These are phyloP conservation scores for Tachycineta bicolor DNA, from an alignment of 2,113 vertebrate species.

Conservation along the genomic window DNA sequence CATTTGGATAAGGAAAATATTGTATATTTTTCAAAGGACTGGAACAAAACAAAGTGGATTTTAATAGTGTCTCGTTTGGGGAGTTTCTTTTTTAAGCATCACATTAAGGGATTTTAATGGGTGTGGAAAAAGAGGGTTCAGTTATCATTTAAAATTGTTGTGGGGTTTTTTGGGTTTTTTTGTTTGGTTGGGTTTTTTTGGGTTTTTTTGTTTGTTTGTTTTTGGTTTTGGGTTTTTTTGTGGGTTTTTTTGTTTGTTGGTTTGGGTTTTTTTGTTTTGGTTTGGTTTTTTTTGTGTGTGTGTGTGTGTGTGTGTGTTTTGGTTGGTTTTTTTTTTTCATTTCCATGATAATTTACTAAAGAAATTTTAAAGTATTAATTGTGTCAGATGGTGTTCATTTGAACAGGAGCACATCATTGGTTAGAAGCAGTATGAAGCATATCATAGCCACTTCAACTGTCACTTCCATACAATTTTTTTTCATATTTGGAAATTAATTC, in stretches of 20 bases:
- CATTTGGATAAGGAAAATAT: not conserved
- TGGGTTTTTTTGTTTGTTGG: too few relatives aligned
- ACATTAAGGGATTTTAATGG: not conserved
- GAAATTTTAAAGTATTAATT: not conserved
- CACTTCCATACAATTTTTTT: not conserved
- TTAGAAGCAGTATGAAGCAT: not conserved
- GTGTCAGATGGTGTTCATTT: not conserved
- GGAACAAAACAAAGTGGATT: not conserved
- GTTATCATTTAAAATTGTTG: not conserved
- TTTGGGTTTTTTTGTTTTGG: too few relatives aligned
- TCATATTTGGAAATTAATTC: not conserved
- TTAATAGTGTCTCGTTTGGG: not conserved
- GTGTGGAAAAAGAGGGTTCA: not conserved
- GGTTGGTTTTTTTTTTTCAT: too few relatives aligned
- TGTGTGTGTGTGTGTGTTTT: too few relatives aligned
- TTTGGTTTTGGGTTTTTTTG: too few relatives aligned
- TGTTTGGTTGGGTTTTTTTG: too few relatives aligned
- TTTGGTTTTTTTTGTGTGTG: too few relatives aligned
- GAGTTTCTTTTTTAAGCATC: not conserved
- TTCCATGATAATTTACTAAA: not conserved
- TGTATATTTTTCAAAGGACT: not conserved
- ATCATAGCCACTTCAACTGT: not conserved
- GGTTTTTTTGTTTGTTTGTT: too few relatives aligned
- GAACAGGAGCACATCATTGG: fast-evolving
- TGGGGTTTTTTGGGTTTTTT: too few relatives aligned